Evolutionary conservation across 2,113 vertebrate genomes (phyloP).

Genomic region (Oxyruncus cristatus): DNA sequence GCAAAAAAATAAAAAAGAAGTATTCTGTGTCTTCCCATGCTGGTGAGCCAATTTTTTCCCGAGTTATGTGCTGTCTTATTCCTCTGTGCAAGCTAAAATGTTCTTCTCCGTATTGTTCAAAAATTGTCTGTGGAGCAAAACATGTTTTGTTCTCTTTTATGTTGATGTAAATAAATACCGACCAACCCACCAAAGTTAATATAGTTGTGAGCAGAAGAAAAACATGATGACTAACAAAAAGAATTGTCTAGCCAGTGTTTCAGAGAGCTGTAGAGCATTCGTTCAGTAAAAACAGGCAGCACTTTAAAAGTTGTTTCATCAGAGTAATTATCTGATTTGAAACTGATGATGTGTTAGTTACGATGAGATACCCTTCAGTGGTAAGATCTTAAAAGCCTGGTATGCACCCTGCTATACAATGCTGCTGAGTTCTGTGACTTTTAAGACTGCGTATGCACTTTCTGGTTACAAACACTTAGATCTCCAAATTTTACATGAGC

Average conservation of each 20-base stretch:
- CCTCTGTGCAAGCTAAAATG: neutral
- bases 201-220: neutral
- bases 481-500: neutral
- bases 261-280: neutral
- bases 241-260: neutral
- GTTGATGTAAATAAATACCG: neutral
- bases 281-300: neutral
- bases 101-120: neutral
- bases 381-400: neutral
- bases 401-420: neutral
- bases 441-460: neutral
- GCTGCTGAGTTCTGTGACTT: neutral
- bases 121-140: neutral
- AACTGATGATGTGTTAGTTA: neutral
- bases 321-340: neutral
- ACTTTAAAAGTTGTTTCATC: neutral
- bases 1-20: accelerated
- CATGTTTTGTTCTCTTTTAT: neutral
- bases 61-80: neutral
- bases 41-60: neutral
- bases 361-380: neutral
- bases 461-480: neutral
- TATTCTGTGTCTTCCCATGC: neutral
- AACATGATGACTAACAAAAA: neutral
- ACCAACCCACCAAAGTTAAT: neutral